Evolutionary conservation across 2,797 vertebrate species (phyloP).

Genomic region (Meda fulgida): DNA sequence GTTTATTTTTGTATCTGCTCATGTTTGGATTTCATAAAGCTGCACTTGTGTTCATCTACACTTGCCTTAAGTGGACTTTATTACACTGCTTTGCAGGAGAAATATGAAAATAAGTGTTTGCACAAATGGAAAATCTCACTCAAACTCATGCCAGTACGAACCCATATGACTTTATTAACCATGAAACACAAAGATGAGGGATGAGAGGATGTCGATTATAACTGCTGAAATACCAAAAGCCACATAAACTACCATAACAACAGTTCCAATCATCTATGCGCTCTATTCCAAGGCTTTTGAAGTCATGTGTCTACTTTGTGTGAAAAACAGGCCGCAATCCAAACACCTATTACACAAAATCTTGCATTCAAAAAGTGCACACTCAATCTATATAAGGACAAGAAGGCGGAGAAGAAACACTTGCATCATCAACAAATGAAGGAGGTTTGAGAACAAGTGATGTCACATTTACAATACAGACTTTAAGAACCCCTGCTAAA

Average conservation of each 20-base stretch:
- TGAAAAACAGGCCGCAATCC: background rate
- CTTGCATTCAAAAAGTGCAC: background rate
- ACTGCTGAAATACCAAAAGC: background rate
- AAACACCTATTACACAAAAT: background rate
- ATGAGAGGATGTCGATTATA: background rate
- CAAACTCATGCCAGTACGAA: background rate
- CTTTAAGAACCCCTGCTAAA: background rate
- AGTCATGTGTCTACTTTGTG: background rate
- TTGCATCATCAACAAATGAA: background rate
- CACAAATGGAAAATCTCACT: background rate
- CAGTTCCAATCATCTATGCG: background rate
- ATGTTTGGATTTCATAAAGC: too few species aligned
- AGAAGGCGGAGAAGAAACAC: background rate
- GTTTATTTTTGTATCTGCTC: too few species aligned
- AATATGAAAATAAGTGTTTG: background rate
- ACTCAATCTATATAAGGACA: background rate
- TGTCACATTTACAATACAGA: too few species aligned
- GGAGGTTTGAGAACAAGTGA: background rate
- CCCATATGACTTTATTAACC: background rate
- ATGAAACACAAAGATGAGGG: background rate
- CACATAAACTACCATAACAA: background rate
- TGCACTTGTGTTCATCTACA: too few species aligned
- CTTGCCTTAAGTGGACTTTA: too few species aligned
- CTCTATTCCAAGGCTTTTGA: background rate
- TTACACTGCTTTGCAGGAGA: background rate